These are phyloP conservation scores for Aphaenogaster ashmeadi DNA, from an alignment of 1,140 invertebrate genomes.

Conservation along the genomic window DNA sequence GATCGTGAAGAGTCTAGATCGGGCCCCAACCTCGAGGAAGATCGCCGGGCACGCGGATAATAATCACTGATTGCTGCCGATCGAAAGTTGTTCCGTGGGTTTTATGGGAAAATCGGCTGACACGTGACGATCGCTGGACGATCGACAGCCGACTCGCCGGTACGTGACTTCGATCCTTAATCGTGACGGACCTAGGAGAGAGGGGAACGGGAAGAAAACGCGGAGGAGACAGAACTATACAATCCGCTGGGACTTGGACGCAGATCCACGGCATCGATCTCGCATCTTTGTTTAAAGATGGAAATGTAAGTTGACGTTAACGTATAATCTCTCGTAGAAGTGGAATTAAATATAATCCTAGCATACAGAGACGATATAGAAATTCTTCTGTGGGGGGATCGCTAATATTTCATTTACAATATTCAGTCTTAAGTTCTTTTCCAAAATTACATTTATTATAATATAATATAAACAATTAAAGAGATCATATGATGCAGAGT, in stretches of 20 bases:
- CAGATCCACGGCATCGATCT: neutral
- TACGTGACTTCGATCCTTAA: conserved; percentile 76
- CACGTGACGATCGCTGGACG: conserved; percentile 73
- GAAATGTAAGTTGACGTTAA: conserved; percentile 12
- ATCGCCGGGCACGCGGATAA: conserved; percentile 75
- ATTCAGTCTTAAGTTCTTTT: neutral
- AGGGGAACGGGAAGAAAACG: conserved; percentile 39
- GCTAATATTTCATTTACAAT: conserved; percentile 14
- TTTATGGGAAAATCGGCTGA: conserved; percentile 78
- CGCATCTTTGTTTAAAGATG: conserved; percentile 20
- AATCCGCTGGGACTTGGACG: conserved; percentile 43
- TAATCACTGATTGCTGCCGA: conserved; percentile 76
- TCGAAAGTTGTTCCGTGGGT: conserved; percentile 76
- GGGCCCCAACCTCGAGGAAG: conserved; percentile 51
- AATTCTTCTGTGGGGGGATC: neutral
- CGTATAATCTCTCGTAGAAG: conserved; percentile 5
- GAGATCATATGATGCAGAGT: neutral
- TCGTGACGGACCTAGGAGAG: conserved; percentile 56
- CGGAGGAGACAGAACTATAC: conserved; percentile 53
- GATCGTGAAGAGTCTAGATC: conserved; percentile 63
- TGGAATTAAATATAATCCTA: neutral
- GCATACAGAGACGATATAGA: neutral
- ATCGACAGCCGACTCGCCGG: conserved; percentile 68
- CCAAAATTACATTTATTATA: neutral
- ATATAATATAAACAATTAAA: neutral